Evolutionary conservation across 2,888 invertebrate species (phyloP), one percentile per base, ranked within the genome.

Genomic region (Platycheirus albimanus): DNA sequence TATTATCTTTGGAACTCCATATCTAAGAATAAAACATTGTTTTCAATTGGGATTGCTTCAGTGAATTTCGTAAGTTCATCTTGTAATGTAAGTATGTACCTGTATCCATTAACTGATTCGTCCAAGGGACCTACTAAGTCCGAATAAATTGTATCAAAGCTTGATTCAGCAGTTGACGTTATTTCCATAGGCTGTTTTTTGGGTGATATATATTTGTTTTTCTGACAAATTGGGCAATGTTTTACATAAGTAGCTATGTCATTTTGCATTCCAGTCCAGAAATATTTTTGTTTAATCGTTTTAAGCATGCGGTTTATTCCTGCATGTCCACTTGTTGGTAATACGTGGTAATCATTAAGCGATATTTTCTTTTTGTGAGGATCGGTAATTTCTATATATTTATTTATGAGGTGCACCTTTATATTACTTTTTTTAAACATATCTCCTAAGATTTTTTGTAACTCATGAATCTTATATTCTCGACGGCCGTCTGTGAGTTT

Each of bases 241-340:
- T 51, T 30, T 1, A 51, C 51, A 6, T 51, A 30, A 1, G 51
- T 51, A 30, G 30, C 11, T 2, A 30, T 30, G 15, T n/a, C 17
- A 11, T 38, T 38, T 6, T 54, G 20, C 38, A 54, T 54, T 38
- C 38, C 19, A 19, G 38, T 38, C 30, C n/a, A 51, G 15, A 30
- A 51, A 30, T 28, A 51, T 30, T 30, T 51, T 30, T 30, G n/a
- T 3, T 54, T 54, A 38, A 54, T 19, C 6, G 19, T 38, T 38
- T 7, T 20, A 7, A 54, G 11, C 54, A 54, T 54, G 38, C 54
- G 52, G 10, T 15, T 52, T 17, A 33, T 33, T 52, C 52, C 33
- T 33, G 52, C 52, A 52, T 52, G 33, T 17, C 33, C 52, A 15
- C 17, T 52, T 33, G 52, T 33, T 17, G 52, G 52, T 33, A 52